A percentile compares a stretch with the other conserved stretches of the same genome.
These are phyloP conservation scores for Rhinolophus ferrumequinum DNA, from an alignment of 2,113 vertebrate species.

Conservation along the genomic window DNA sequence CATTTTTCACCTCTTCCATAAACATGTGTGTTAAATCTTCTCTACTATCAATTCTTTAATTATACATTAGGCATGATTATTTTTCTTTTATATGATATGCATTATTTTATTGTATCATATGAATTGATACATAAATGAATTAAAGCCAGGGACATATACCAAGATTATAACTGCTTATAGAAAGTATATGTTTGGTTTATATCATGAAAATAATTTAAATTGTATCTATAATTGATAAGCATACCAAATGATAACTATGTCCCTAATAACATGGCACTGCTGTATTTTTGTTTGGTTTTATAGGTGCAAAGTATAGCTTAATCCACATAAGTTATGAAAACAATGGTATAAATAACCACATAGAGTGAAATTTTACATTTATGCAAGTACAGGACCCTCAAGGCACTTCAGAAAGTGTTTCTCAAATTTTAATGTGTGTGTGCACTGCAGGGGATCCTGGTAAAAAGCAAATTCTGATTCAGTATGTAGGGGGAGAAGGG, in stretches of 20 bases:
- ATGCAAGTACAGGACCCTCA: not conserved
- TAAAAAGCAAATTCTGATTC: not conserved
- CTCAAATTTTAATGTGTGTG: not conserved
- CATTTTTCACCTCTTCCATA: not conserved
- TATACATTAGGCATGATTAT: not conserved
- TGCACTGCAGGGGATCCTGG: not conserved
- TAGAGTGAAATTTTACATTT: not conserved
- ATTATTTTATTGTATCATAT: not conserved
- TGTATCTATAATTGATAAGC: not conserved
- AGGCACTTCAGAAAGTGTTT: not conserved
- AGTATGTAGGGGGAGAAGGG: accelerated
- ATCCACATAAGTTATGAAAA: not conserved
- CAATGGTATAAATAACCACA: not conserved
- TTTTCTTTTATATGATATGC: not conserved
- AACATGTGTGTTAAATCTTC: not conserved
- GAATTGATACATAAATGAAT: not conserved
- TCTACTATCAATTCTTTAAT: not conserved
- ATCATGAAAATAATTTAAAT: not conserved
- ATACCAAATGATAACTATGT: not conserved
- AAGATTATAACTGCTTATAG: not conserved
- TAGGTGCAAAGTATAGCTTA: not conserved
- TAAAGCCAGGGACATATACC: not conserved
- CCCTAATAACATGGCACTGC: not conserved
- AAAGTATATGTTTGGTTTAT: not conserved
- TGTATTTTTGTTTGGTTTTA: not conserved